Evolutionary conservation across 2,888 invertebrate species (phyloP).

Genomic region (Siphlonurus alternatus): DNA sequence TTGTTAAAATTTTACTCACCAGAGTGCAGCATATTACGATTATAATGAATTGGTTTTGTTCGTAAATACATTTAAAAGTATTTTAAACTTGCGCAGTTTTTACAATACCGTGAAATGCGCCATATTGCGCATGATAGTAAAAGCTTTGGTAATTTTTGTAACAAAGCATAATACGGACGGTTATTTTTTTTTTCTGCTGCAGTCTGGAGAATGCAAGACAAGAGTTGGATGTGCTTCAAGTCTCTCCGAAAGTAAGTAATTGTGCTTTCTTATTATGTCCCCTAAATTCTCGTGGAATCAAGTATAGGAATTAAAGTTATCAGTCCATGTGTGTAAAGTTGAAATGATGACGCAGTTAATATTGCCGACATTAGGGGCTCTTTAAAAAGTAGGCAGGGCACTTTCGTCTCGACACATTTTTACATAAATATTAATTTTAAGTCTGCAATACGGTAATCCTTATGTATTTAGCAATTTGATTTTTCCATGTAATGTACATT

Average conservation of each 20-base stretch:
- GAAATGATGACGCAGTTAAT: background rate
- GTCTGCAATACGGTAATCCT: background rate
- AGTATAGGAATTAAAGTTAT: background rate
- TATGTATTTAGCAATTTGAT: background rate
- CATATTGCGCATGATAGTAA: conserved; percentile 6
- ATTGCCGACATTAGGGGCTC: background rate
- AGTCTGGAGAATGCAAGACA: background rate
- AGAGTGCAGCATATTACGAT: too few relatives aligned
- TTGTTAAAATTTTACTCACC: too few relatives aligned
- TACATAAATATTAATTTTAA: background rate
- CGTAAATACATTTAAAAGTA: too few relatives aligned
- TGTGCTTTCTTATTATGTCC: background rate
- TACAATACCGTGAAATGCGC: too few relatives aligned
- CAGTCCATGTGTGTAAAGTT: background rate
- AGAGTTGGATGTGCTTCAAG: background rate
- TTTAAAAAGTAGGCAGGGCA: background rate
- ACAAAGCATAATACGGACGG: background rate
- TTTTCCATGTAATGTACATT: background rate
- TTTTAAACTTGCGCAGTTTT: too few relatives aligned
- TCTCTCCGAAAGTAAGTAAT: background rate
- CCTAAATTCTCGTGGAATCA: background rate
- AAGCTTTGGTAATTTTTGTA: too few relatives aligned
- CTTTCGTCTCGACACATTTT: background rate
- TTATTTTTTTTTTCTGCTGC: background rate
- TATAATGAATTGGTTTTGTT: too few relatives aligned